phyloP scores from a whole-genome alignment of 2,888 invertebrate species.

The Hypercompe scribonia region DNA sequence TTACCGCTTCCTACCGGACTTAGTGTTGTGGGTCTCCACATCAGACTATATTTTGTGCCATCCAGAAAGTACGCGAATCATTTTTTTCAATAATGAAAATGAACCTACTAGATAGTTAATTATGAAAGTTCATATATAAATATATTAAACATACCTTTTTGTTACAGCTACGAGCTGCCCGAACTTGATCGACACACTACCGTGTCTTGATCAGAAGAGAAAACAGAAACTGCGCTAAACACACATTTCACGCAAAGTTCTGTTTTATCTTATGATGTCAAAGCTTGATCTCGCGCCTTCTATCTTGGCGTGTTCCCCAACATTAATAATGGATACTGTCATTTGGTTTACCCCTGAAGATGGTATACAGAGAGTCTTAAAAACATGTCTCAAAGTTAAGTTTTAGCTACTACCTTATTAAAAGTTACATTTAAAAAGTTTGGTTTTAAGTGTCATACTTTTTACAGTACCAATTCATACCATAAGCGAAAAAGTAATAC shows the following conservation, averaged over 20 bases:
- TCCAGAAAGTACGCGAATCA: too few relatives aligned
- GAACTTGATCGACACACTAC: background rate
- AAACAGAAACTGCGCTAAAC: conserved; percentile 17
- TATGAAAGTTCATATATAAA: too few relatives aligned
- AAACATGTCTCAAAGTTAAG: background rate
- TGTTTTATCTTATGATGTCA: conserved; percentile 21
- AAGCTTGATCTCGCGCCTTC: conserved; percentile 8
- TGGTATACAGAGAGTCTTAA: background rate
- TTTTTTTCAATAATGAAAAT: too few relatives aligned
- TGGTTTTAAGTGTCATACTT: background rate
- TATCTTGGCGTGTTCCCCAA: conserved; percentile 10
- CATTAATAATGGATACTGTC: conserved; percentile 16
- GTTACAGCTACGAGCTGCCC: background rate
- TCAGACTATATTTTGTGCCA: too few relatives aligned
- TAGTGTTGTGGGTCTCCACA: too few relatives aligned
- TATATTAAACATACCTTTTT: too few relatives aligned
- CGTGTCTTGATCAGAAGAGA: background rate
- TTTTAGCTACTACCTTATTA: background rate
- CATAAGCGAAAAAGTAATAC: background rate
- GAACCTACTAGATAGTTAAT: too few relatives aligned
- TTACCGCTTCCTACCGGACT: too few relatives aligned
- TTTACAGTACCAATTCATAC: background rate
- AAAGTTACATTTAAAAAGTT: conserved; percentile 3
- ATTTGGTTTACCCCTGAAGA: conserved; percentile 9
- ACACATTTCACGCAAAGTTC: conserved; percentile 21